Evolutionary conservation across 30 jellyfish, hydroid and myxozoan genomes (phyloP), one percentile per base, ranked within the genome.

Genomic region (Aurelia aurita complex sp. Pacific): DNA sequence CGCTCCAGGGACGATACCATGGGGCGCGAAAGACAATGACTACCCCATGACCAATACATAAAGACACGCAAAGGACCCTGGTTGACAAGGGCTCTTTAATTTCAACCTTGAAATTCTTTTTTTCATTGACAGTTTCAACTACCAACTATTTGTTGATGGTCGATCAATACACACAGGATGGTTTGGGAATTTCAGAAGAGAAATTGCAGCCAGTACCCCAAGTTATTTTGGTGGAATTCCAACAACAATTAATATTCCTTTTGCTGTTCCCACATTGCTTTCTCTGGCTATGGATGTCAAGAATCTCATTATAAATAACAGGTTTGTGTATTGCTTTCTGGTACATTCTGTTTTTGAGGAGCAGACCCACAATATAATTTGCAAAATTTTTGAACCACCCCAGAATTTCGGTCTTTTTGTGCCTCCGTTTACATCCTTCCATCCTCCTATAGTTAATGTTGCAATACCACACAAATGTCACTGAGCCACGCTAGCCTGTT

Each of bases 221-320:
- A 66, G 77, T 32, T 94, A 89, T 67, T 81, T 94, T 57, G 99
- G 99, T 59, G 99, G 99, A 55, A 23, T 90, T 51, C 96, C 99
- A 8, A 62, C 89, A 1, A 80, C 91, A 34, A 65, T 86, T 42
- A 55, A 64, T 36, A 55, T 88, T n/a, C 92, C 88, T 15, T 59
- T 89, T 55, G 82, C 91, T 8, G 82, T 78, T 4, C 99, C 99
- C 35, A 80, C 97, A 1, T 11, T 13, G n/a, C 54, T 46, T 2
- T 86, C 97, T 1, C 85, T 94, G 14, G 81, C 68, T 23, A 85
- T 94, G 87, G 99, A 94, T 73, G 91, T 94, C 43, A 76, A 89
- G 33, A 67, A 86, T 9, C 69, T 94, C 32, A 23, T 76, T 69
- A 81, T 94, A 66, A 94, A 94, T 43, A 59, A 82, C 79, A 74